phyloP scores from a whole-genome alignment of 2,797 vertebrate genomes.

The Sebastolobus alascanus region DNA sequence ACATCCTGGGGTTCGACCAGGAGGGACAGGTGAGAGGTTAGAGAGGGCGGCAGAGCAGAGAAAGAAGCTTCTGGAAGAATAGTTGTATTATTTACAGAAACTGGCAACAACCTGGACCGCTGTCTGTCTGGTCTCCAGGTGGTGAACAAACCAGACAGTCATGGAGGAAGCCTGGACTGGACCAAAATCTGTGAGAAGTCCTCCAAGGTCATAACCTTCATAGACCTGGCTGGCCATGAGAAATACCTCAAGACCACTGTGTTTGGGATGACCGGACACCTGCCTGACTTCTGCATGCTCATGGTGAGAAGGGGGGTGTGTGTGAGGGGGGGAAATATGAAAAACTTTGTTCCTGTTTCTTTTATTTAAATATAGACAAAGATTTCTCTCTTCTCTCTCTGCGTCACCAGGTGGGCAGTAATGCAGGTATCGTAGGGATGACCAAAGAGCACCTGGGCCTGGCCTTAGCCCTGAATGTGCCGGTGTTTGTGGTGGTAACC shows the following conservation, averaged over 20 bases:
- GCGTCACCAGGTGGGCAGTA: slow-evolving; percentile 92
- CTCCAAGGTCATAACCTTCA: slow-evolving; percentile 98
- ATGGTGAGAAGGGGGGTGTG: slow-evolving; percentile 87
- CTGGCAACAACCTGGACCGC: not conserved
- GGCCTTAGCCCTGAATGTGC: slow-evolving; percentile 95
- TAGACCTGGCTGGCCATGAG: slow-evolving; percentile 96
- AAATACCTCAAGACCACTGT: slow-evolving; percentile 99
- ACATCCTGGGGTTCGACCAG: slow-evolving; percentile 98
- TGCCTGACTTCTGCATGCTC: slow-evolving; percentile 99
- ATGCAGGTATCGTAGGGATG: slow-evolving; percentile 98
- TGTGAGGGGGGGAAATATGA: not conserved
- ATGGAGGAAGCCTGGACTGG: slow-evolving; percentile 97
- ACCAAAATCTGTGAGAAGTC: slow-evolving; percentile 99
- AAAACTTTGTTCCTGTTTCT: not conserved
- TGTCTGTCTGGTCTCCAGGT: slow-evolving; percentile 73
- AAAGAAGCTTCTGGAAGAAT: slow-evolving; percentile 6
- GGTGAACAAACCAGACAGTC: slow-evolving; percentile 97
- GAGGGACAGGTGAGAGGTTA: slow-evolving; percentile 86
- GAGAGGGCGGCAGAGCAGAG: not conserved
- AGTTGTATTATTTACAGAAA: not conserved
- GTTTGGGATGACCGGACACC: slow-evolving; percentile 97
- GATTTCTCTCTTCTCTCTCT: not conserved
- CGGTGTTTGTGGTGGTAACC: slow-evolving; percentile 97
- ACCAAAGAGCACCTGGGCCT: slow-evolving; percentile 98
- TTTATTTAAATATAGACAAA: not conserved